A percentile compares a stretch with the other conserved stretches of the same genome.
These are phyloP conservation scores for Caenorhabditis drosophilae DNA, from an alignment of 2,888 invertebrate species.

Conservation along the genomic window DNA sequence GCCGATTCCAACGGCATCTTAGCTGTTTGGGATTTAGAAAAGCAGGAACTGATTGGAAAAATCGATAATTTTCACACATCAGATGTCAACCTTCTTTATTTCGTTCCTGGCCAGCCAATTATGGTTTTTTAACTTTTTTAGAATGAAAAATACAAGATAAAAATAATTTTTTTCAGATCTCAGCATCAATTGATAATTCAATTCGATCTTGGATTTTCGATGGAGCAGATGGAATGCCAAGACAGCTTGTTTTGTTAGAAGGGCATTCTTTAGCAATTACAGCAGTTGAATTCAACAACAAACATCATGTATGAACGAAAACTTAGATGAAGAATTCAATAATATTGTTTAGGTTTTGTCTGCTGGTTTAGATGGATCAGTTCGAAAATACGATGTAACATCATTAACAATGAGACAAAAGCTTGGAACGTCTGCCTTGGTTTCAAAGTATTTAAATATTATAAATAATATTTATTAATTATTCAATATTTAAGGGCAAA, in stretches of 20 bases:
- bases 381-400: slow-evolving; percentile 56
- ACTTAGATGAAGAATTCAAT: slow-evolving; percentile 1
- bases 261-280: slow-evolving; percentile 71
- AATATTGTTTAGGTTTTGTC: slow-evolving; percentile 45
- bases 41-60: slow-evolving; percentile 79
- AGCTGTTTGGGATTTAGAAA: slow-evolving; percentile 86
- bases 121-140: too few relatives aligned
- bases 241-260: slow-evolving; percentile 67
- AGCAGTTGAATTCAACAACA: slow-evolving; percentile 28
- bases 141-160: too few relatives aligned
- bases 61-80: slow-evolving; percentile 80
- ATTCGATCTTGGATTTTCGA: slow-evolving; percentile 78
- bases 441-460: neutral
- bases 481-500: slow-evolving; percentile 26
- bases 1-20: slow-evolving; percentile 77
- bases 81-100: slow-evolving; percentile 81
- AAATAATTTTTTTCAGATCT: slow-evolving; percentile 56
- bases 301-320: slow-evolving; percentile 28
- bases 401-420: slow-evolving; percentile 52
- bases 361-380: slow-evolving; percentile 58
- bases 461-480: neutral
- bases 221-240: slow-evolving; percentile 79
- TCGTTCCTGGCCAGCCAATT: slow-evolving; percentile 86
- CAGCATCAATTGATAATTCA: slow-evolving; percentile 64
- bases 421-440: slow-evolving; percentile 55